phyloP scores from a whole-genome alignment of 2,113 vertebrate genomes.

The Tupaia tana region DNA sequence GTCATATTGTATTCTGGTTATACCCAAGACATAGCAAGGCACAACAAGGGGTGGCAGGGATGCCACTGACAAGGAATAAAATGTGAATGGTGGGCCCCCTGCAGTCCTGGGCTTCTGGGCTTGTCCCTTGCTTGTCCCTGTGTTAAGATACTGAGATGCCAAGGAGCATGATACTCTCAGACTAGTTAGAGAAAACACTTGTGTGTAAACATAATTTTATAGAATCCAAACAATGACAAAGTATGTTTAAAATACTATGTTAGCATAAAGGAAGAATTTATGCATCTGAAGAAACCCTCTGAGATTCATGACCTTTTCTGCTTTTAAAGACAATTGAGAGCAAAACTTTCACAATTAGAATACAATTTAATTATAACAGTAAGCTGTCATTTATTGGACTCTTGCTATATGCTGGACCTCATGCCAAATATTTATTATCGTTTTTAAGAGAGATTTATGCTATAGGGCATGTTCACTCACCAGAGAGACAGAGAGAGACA shows the following conservation, averaged over 20 bases:
- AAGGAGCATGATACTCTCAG: neutral
- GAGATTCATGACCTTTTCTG: neutral
- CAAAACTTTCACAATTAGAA: neutral
- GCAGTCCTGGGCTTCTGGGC: neutral
- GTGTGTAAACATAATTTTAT: constrained; percentile 17
- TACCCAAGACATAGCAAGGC: neutral
- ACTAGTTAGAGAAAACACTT: constrained; percentile 8
- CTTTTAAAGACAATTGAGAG: neutral
- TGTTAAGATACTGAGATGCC: neutral
- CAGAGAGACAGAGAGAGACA: too few species aligned
- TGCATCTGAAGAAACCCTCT: neutral
- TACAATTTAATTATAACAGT: neutral
- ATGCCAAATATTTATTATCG: neutral
- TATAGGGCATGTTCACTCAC: too few species aligned
- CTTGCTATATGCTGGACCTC: neutral
- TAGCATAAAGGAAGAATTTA: neutral
- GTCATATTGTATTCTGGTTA: constrained; percentile 12
- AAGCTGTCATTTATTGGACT: neutral
- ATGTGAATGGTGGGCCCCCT: neutral
- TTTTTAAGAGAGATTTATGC: too few species aligned
- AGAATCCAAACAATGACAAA: neutral
- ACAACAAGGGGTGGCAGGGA: neutral
- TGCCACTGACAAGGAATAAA: neutral
- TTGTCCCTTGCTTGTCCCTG: neutral
- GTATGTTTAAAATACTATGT: neutral